These are phyloP conservation scores for Apeira syringaria DNA, from an alignment of 2,888 invertebrate species.

Conservation along the genomic window DNA sequence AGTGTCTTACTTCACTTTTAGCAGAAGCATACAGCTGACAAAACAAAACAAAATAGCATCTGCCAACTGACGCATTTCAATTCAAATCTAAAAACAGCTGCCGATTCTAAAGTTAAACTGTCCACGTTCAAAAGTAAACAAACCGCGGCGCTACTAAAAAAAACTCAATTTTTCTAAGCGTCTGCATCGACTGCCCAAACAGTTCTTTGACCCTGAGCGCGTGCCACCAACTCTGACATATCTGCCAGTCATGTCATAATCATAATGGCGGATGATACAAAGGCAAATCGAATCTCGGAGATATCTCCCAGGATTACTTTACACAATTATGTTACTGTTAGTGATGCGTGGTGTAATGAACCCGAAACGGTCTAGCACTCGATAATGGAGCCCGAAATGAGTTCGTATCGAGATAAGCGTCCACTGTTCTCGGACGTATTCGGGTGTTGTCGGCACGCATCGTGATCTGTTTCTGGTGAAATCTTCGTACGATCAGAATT, in stretches of 20 bases:
- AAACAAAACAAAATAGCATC: slow-evolving; percentile 5
- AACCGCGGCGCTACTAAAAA: slow-evolving; percentile 47
- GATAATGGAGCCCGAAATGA: slow-evolving; percentile 21
- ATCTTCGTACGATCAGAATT: background rate
- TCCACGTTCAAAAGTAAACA: slow-evolving; percentile 45
- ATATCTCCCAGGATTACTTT: slow-evolving; percentile 77
- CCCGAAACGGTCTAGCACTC: slow-evolving; percentile 44
- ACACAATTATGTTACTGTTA: slow-evolving; percentile 76
- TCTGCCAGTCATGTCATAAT: slow-evolving; percentile 75
- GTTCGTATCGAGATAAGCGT: slow-evolving; percentile 18
- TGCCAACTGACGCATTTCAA: background rate
- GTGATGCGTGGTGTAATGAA: slow-evolving; percentile 67
- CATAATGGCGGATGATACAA: slow-evolving; percentile 73
- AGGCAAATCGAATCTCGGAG: slow-evolving; percentile 69
- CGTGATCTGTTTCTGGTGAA: background rate
- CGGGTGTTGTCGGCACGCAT: slow-evolving; percentile 10
- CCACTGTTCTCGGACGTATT: slow-evolving; percentile 15
- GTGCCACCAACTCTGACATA: slow-evolving; percentile 64
- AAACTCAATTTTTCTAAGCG: slow-evolving; percentile 49
- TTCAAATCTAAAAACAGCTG: slow-evolving; percentile 27
- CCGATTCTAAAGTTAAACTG: slow-evolving; percentile 28
- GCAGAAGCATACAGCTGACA: background rate
- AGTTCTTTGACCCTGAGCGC: slow-evolving; percentile 66
- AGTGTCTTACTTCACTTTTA: no score
- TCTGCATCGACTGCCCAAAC: slow-evolving; percentile 35